Evolutionary conservation across 2,888 invertebrate genomes (phyloP), one percentile per base, ranked within the genome.

Genomic region (Cantharis nigra): DNA sequence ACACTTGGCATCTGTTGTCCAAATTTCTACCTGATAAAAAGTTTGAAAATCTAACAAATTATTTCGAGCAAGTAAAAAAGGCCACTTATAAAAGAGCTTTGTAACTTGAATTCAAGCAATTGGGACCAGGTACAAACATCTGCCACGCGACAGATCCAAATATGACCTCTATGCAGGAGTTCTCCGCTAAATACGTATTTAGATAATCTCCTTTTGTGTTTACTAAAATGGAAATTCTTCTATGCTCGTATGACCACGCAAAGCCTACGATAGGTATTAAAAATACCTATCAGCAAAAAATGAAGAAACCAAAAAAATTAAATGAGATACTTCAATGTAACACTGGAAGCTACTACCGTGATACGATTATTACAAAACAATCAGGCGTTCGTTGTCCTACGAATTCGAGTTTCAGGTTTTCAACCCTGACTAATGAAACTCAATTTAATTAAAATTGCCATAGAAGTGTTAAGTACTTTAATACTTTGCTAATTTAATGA

Each of bases 111-210:
- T 62, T 75, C 65, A 26, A 63, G 70, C 67, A 67, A 26, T 76
- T 71, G 30, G 63, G 72, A 14, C 16, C 26, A 63, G 72, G 72
- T 75, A 67, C 67, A 64, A 70, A 73, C 80, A 80, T 69, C 80
- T 80, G 80, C 80, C 80, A 80, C 78, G 80, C 80, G 80, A 74
- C 80, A 18, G 72, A 70, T 71, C 63, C 70, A 69, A 26, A 30
- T 69, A 64, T 73, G 28, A 63, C 69, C 69, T 77, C 69, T 63
- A 71, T 67, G 69, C 77, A 74, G 74, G 71, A 71, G 71, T 62
- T 69, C 74, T 71, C 62, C 62, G 16, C 14, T 18, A 70, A 5
- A 65, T 13, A 63, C 62, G 18, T 13, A 10, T 67, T 67, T 67
- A 67, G 26, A 23, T 20, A 67, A 67, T 67, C 64, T 18, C 13